Evolutionary conservation across 2,888 invertebrate species (phyloP).

Genomic region (Anarsia innoxiella): DNA sequence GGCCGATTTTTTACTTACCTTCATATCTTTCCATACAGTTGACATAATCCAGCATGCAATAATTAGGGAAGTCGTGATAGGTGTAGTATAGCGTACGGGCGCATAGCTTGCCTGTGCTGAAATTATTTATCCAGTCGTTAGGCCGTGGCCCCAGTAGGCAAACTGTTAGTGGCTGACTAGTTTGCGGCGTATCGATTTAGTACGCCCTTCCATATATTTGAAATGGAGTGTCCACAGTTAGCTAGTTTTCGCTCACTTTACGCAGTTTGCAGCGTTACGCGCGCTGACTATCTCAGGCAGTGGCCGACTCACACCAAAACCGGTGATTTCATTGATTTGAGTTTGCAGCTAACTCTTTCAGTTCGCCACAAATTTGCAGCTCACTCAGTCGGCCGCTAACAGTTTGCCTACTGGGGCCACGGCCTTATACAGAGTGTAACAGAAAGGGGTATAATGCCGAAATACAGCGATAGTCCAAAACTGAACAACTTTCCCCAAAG

Average conservation of each 20-base stretch:
- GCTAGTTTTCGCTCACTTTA: not conserved
- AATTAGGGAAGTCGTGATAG: constrained; percentile 1
- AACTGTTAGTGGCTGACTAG: not conserved
- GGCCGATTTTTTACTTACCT: not conserved
- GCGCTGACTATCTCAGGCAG: too few species aligned
- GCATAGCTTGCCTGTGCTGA: constrained; percentile 1
- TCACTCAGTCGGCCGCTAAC: too few species aligned
- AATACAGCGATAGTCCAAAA: too few species aligned
- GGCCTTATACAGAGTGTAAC: too few species aligned
- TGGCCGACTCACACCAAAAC: too few species aligned
- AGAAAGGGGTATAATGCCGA: too few species aligned
- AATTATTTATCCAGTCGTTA: not conserved
- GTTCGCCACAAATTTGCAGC: too few species aligned
- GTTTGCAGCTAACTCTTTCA: too few species aligned
- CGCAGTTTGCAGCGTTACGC: not conserved
- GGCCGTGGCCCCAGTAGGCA: not conserved
- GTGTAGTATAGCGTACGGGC: not conserved
- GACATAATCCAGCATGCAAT: constrained; percentile 6
- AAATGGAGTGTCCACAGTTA: not conserved
- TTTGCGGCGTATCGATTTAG: not conserved
- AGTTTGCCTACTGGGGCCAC: too few species aligned
- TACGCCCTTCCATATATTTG: not conserved
- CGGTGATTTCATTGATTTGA: too few species aligned
- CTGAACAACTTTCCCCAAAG: too few species aligned
- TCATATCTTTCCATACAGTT: constrained; percentile 4